Evolutionary conservation across 1,140 invertebrate species (phyloP).

Genomic region (Drosophila pandora): DNA sequence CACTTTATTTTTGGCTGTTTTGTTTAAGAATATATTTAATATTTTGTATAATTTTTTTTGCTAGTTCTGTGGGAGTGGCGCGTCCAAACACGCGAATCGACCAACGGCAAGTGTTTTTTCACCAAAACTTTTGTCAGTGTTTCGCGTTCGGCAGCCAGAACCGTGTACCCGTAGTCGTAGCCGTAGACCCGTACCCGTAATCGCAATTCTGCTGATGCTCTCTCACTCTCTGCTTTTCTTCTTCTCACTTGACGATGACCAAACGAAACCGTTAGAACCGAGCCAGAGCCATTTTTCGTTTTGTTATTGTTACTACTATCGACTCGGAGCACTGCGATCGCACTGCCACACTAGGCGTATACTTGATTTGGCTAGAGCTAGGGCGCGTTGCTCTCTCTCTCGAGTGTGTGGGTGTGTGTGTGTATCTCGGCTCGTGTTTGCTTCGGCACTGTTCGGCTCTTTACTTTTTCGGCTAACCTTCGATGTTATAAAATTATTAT

Average conservation of each 20-base stretch:
- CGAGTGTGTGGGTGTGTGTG: background rate
- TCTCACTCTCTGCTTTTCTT: conserved; percentile 1
- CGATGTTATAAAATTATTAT: conserved; percentile 43
- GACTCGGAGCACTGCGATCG: conserved; percentile 20
- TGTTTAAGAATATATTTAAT: background rate
- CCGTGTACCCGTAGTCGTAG: conserved; percentile 22
- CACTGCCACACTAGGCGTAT: conserved; percentile 13
- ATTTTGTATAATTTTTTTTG: background rate
- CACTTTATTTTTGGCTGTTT: conserved; percentile 13
- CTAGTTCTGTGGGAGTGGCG: conserved; percentile 36
- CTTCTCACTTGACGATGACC: conserved; percentile 46
- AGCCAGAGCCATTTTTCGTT: conserved; percentile 26
- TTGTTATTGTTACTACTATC: conserved; percentile 6
- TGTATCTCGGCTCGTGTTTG: background rate
- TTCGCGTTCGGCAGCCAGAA: conserved; percentile 14
- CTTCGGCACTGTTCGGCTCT: conserved; percentile 17
- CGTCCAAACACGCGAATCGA: conserved; percentile 52
- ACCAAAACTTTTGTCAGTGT: conserved; percentile 46
- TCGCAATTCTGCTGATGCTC: conserved; percentile 22
- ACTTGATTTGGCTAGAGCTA: conserved; percentile 12
- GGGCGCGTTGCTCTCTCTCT: conserved; percentile 5
- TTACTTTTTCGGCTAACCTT: conserved; percentile 11
- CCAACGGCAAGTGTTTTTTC: conserved; percentile 62
- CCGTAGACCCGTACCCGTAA: conserved; percentile 35
- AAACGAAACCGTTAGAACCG: conserved; percentile 47